These are phyloP conservation scores for Mirza zaza DNA, from an alignment of 2,113 vertebrate genomes.

Conservation along the genomic window DNA sequence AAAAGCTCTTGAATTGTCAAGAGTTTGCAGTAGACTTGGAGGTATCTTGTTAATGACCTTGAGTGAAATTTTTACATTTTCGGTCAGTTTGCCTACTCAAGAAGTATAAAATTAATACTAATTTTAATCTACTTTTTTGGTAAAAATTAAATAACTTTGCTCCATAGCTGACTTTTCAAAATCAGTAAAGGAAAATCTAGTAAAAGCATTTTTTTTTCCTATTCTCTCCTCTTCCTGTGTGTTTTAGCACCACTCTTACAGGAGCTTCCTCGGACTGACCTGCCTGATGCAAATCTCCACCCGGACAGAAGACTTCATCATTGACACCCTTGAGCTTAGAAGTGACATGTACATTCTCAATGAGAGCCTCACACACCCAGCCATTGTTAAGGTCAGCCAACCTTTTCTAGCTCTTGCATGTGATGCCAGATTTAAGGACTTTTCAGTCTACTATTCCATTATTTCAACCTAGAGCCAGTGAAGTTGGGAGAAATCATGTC, in stretches of 20 bases:
- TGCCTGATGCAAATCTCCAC: constrained; percentile 98
- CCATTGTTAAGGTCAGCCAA: constrained; percentile 93
- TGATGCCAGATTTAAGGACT: neutral
- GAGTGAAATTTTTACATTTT: neutral
- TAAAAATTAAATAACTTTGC: neutral
- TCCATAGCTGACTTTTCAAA: neutral
- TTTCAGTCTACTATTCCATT: neutral
- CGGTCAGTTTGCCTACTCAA: neutral
- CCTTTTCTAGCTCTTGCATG: too few species aligned
- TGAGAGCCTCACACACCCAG: constrained; percentile 93
- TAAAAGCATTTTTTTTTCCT: accelerated
- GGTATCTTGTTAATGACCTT: constrained; percentile 81
- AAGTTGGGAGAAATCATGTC: neutral
- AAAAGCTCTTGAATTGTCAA: constrained; percentile 89
- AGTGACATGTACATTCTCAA: constrained; percentile 94
- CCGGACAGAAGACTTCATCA: constrained; percentile 94
- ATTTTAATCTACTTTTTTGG: neutral
- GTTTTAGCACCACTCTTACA: constrained; percentile 95
- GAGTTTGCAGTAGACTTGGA: constrained; percentile 97
- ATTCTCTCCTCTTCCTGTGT: accelerated
- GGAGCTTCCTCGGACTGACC: constrained; percentile 95
- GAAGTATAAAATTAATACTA: neutral
- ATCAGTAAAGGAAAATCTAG: neutral
- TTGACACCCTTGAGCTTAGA: constrained; percentile 94
- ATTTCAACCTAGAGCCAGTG: neutral